These are phyloP conservation scores for Podarcis lilfordi DNA, from an alignment of 2,797 vertebrate species.

Conservation along the genomic window DNA sequence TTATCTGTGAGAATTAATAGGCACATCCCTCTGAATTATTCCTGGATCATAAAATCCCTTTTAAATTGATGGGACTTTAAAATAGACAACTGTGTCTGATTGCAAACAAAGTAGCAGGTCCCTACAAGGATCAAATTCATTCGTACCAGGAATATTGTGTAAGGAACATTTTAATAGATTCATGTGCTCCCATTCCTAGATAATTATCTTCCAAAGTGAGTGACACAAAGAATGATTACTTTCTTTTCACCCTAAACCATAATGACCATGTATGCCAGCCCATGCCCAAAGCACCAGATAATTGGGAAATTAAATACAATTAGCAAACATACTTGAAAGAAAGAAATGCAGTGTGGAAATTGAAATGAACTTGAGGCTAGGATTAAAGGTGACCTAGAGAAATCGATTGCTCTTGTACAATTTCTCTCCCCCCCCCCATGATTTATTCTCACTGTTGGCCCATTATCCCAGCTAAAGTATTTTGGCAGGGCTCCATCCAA, in stretches of 20 bases:
- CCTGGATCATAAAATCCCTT: not conserved
- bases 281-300: not conserved
- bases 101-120: not conserved
- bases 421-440: conserved; percentile 38
- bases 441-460: conserved; percentile 37
- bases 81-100: not conserved
- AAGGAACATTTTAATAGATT: not conserved
- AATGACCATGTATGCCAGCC: not conserved
- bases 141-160: not conserved
- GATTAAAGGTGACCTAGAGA: not conserved
- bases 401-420: conserved; percentile 10
- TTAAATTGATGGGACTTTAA: not conserved
- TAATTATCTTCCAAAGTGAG: conserved; percentile 8
- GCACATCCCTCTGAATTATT: not conserved
- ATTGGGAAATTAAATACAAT: conserved; percentile 5
- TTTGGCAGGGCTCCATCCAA: not conserved
- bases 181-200: not conserved
- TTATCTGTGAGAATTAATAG: not conserved
- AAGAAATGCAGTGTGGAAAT: not conserved
- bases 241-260: not conserved
- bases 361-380: not conserved
- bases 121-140: not conserved
- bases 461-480: conserved; percentile 19
- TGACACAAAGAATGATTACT: not conserved
- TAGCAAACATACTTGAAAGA: not conserved